Conservation (phyloP, 2,797 vertebrate genomes). For the Vultur gryphus region DNA sequence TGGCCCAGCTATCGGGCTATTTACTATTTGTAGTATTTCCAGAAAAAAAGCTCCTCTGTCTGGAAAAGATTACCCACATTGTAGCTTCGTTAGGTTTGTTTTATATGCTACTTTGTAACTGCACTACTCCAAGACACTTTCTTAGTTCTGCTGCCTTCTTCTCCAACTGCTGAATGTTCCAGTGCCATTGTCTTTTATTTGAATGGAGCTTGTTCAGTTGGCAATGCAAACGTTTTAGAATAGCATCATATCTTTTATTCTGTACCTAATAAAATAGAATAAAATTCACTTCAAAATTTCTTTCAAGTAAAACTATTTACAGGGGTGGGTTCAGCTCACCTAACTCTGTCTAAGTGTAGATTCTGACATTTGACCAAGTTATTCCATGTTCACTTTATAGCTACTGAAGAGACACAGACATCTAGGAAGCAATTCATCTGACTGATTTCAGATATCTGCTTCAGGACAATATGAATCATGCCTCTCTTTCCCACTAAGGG, state of each 20-base stretch:
- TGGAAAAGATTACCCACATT: background rate
- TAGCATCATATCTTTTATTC: slow-evolving; percentile 84
- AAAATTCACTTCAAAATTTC: background rate
- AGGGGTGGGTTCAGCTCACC: background rate
- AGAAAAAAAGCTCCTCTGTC: background rate
- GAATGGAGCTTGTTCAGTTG: slow-evolving; percentile 84
- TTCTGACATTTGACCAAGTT: background rate
- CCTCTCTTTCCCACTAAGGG: background rate
- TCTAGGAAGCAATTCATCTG: background rate
- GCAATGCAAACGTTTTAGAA: slow-evolving; percentile 85
- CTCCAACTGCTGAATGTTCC: slow-evolving; percentile 80
- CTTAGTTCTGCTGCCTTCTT: slow-evolving; percentile 77
- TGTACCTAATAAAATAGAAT: slow-evolving; percentile 79
- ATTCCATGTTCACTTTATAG: background rate
- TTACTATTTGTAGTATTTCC: background rate
- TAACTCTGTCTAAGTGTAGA: background rate
- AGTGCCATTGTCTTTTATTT: slow-evolving; percentile 76
- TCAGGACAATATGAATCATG: background rate
- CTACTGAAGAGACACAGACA: background rate
- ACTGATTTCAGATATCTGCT: background rate
- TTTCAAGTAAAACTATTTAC: background rate
- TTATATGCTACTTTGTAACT: background rate
- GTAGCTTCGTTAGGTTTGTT: background rate
- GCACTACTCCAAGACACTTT: slow-evolving; percentile 46
- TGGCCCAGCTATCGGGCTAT: background rate